Base-by-base conservation (phyloP, 2,113 vertebrate genomes). In the Amphilophus citrinellus region DNA sequence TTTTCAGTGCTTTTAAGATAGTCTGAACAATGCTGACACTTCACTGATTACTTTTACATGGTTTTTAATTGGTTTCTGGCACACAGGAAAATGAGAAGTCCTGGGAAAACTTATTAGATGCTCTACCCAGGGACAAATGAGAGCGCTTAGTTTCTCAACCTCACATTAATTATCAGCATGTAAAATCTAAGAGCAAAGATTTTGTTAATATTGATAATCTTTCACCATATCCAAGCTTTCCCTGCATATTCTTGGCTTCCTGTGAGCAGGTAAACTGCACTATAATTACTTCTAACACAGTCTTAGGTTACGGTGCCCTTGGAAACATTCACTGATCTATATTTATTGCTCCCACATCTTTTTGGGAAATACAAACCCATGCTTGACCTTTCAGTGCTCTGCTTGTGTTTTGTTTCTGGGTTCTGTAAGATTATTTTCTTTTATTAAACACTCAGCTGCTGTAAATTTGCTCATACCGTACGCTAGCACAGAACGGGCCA, bases 21-120 rank as follows among this genome's bases (percentile, higher is more conserved):
- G 61, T 84, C 76, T 59, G 73, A 79, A 80, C 83, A 79, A 77
- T 22, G n/a, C 66, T 24, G 42, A 75, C 4, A 58, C 75, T 60
- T 60, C 39, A 1, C 61, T 35, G 39, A 61, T 66, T 71, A 30
- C 56, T 78, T 62, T 32, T 17, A 44, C 47, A 20, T 20, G 27
- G 22, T 58, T 80, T 76, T 66, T 37, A 27, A 84, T 30, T 17
- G 59, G 22, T 30, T 53, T 71, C 22, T 57, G 39, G 20, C 60
- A 57, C 17, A 57, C 11, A 20, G 22, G 63, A 71, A 39, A 39
- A 60, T 18, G 17, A 58, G 50, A 66, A 39, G 39, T 10, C 5
- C 15, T 47, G 56, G 61, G 56, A 56, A 44, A 68, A 50, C 10
- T 5, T 8, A 6, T 20, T 73, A 53, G 24, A 32, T 53, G 32